Evolutionary conservation across 2,888 invertebrate species (phyloP).

Genomic region (Eretmocerus hayati): DNA sequence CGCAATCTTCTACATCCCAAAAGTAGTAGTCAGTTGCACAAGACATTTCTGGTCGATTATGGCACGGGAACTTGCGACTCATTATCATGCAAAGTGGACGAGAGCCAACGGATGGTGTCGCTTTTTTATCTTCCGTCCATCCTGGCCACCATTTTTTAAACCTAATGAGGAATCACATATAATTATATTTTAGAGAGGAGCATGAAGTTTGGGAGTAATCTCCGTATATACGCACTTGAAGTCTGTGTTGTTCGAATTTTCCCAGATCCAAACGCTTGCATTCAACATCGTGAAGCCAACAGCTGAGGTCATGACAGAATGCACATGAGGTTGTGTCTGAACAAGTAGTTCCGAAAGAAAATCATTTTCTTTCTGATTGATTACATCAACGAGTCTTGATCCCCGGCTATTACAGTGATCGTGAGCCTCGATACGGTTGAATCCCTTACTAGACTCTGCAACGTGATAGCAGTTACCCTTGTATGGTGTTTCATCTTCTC

Average conservation of each 20-base stretch:
- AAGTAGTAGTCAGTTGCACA: constrained; percentile 49
- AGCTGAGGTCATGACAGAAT: constrained; percentile 48
- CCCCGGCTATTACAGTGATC: constrained; percentile 45
- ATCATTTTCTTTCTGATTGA: constrained; percentile 51
- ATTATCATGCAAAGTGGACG: constrained; percentile 44
- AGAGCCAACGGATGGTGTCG: constrained; percentile 28
- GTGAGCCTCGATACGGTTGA: constrained; percentile 46
- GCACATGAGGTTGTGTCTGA: constrained; percentile 38
- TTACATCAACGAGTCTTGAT: constrained; percentile 48
- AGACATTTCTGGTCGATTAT: constrained; percentile 32
- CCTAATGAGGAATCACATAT: constrained; percentile 23
- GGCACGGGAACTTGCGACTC: constrained; percentile 44
- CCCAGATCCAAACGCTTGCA: constrained; percentile 48
- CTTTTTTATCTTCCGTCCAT: constrained; percentile 33
- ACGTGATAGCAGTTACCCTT: constrained; percentile 51
- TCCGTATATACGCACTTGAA: constrained; percentile 31
- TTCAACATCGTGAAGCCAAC: constrained; percentile 45
- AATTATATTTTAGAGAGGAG: not conserved
- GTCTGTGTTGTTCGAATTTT: constrained; percentile 35
- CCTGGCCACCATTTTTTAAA: constrained; percentile 52
- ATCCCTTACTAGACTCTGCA: constrained; percentile 38
- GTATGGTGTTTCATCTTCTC: constrained; percentile 48
- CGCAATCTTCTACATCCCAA: constrained; percentile 50
- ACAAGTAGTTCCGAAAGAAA: constrained; percentile 52
- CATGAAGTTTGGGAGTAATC: not conserved